A percentile compares a stretch with the other conserved stretches of the same genome.
These are phyloP conservation scores for Drymonia ruficornis DNA, from an alignment of 2,888 invertebrate species.

Conservation along the genomic window DNA sequence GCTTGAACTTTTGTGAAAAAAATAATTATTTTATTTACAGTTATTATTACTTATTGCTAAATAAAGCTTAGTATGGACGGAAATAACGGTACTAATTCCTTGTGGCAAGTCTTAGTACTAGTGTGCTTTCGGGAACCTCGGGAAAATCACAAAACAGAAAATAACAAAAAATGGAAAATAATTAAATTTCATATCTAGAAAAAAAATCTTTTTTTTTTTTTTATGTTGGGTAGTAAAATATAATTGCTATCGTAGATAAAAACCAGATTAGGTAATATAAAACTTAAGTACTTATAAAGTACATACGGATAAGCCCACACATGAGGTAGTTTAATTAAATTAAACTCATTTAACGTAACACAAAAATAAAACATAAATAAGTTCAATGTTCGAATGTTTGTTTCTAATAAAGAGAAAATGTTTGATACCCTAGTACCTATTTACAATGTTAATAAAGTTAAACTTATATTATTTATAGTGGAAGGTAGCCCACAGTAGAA, in stretches of 20 bases:
- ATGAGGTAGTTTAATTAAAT: slow-evolving; percentile 66
- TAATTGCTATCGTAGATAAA: not conserved
- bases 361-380: slow-evolving; percentile 2
- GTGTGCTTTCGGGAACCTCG: slow-evolving; percentile 14
- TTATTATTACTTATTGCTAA: slow-evolving; percentile 56
- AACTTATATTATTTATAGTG: slow-evolving; percentile 10
- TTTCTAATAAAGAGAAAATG: not conserved
- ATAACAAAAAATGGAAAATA: not conserved
- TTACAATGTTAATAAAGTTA: slow-evolving; percentile 11
- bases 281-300: slow-evolving; percentile 3
- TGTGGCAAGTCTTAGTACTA: slow-evolving; percentile 32
- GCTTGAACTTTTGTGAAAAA: not conserved
- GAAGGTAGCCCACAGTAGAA: slow-evolving; percentile 53
- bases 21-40: slow-evolving; percentile 39
- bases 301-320: slow-evolving; percentile 20
- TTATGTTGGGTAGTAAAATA: too few relatives aligned
- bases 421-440: slow-evolving; percentile 7
- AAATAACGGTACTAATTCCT: slow-evolving; percentile 33
- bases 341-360: slow-evolving; percentile 23
- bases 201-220: not conserved
- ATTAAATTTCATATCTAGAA: not conserved
- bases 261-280: not conserved
- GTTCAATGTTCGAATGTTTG: slow-evolving; percentile 1
- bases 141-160: not conserved
- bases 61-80: slow-evolving; percentile 74